Conservation (phyloP, 2,797 vertebrate genomes). For the Crax fasciolata region DNA sequence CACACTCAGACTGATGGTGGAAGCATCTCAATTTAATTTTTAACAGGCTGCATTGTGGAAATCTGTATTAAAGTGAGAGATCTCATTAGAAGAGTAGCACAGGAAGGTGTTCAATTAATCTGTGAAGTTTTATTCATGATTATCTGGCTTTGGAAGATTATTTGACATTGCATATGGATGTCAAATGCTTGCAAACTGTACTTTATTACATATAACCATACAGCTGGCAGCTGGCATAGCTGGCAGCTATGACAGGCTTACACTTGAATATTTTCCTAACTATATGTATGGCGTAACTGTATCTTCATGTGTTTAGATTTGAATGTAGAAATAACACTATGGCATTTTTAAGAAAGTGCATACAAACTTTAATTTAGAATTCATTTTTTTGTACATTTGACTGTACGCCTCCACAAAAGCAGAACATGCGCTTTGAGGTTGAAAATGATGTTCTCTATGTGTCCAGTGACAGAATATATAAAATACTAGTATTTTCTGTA, state of each 20-base stretch:
- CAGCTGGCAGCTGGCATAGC: too few relatives aligned
- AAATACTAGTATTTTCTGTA: neutral
- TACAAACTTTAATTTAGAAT: neutral
- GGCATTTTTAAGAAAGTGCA: neutral
- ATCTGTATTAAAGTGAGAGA: constrained; percentile 45
- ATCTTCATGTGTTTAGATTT: neutral
- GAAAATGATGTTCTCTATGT: neutral
- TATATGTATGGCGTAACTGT: neutral
- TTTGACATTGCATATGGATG: constrained; percentile 42
- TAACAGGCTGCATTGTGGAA: constrained; percentile 25
- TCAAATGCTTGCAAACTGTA: constrained; percentile 54
- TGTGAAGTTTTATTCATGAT: constrained; percentile 41
- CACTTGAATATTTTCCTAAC: neutral
- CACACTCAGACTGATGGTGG: neutral
- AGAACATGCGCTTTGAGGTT: neutral
- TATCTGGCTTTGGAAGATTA: constrained; percentile 56
- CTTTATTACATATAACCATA: neutral
- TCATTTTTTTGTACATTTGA: neutral
- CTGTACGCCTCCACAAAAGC: neutral
- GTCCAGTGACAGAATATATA: neutral
- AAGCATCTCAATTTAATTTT: constrained; percentile 39
- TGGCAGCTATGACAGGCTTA: neutral
- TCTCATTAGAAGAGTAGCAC: constrained; percentile 44
- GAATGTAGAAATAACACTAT: neutral
- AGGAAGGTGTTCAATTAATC: constrained; percentile 38